Conservation (phyloP, 2,797 vertebrate genomes). For the Typhlichthys eigenmanni region DNA sequence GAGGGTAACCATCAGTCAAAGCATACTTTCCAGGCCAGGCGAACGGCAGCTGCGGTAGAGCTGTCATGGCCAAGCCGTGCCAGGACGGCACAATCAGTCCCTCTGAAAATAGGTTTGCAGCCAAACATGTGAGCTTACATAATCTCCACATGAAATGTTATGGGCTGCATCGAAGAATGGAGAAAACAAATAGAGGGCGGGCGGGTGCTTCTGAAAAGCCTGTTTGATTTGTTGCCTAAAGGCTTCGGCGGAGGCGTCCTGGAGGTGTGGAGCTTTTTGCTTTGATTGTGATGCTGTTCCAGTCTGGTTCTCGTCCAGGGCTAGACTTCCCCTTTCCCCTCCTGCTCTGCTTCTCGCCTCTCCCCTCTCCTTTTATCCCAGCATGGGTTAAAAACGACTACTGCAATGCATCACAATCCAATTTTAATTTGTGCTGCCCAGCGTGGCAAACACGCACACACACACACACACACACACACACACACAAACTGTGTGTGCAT, state of each 20-base stretch:
- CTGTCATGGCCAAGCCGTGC: slow-evolving; percentile 29
- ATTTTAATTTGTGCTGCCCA: slow-evolving; percentile 71
- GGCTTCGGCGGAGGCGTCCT: slow-evolving; percentile 20
- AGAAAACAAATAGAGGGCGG: slow-evolving; percentile 7
- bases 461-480: slow-evolving; percentile 10
- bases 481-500: neutral
- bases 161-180: slow-evolving; percentile 3
- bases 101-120: slow-evolving; percentile 13
- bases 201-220: slow-evolving; percentile 12
- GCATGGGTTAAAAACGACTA: slow-evolving; percentile 60
- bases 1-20: slow-evolving; percentile 44
- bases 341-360: slow-evolving; percentile 23
- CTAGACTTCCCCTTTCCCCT: slow-evolving; percentile 19
- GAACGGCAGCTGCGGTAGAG: slow-evolving; percentile 30
- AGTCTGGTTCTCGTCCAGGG: slow-evolving; percentile 51
- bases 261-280: slow-evolving; percentile 42
- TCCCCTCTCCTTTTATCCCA: slow-evolving; percentile 43
- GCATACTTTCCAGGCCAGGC: slow-evolving; percentile 55
- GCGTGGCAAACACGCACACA: slow-evolving; percentile 47
- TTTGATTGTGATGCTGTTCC: slow-evolving; percentile 36
- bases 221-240: slow-evolving; percentile 24
- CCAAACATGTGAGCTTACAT: slow-evolving; percentile 21
- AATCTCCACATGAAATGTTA: slow-evolving; percentile 21
- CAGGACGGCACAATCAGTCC: slow-evolving; percentile 5
- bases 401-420: slow-evolving; percentile 80